Percentiles rank a stretch among this genome's conserved stretches.
These are phyloP conservation scores for Podargus strigoides DNA, from an alignment of 2,797 vertebrate species.

Conservation along the genomic window DNA sequence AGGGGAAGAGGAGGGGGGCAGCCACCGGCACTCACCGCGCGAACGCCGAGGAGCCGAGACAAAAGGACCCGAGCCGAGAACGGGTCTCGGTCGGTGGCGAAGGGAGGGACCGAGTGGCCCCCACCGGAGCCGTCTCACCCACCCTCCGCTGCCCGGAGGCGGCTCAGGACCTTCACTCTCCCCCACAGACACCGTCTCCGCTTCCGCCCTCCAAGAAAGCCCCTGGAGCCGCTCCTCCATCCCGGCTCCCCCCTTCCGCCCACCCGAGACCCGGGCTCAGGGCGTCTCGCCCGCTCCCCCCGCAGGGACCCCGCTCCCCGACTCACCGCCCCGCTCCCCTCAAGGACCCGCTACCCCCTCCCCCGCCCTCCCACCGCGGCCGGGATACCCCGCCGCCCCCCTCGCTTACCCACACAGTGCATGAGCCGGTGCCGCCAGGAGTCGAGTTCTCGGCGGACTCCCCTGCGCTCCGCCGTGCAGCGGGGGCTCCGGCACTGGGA, in stretches of 20 bases:
- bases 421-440: conserved; percentile 95
- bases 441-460: conserved; percentile 97
- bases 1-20: conserved; percentile 39
- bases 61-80: conserved; percentile 23
- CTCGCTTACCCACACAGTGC: conserved; percentile 92
- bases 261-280: neutral
- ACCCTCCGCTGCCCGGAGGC: neutral
- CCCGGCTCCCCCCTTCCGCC: neutral
- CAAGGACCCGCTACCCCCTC: neutral
- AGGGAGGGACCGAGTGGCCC: neutral
- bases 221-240: neutral
- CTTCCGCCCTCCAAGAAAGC: neutral
- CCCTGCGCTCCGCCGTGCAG: conserved; percentile 93
- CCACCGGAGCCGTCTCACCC: neutral
- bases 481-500: conserved; percentile 92
- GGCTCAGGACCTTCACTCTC: neutral
- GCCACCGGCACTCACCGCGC: neutral
- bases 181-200: neutral
- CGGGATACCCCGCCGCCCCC: neutral
- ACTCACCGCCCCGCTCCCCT: neutral
- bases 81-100: neutral
- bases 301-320: neutral
- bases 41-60: neutral
- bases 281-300: neutral
- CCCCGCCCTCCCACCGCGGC: neutral